phyloP scores from a whole-genome alignment of 1,140 invertebrate species.

The Coboldia fuscipes region DNA sequence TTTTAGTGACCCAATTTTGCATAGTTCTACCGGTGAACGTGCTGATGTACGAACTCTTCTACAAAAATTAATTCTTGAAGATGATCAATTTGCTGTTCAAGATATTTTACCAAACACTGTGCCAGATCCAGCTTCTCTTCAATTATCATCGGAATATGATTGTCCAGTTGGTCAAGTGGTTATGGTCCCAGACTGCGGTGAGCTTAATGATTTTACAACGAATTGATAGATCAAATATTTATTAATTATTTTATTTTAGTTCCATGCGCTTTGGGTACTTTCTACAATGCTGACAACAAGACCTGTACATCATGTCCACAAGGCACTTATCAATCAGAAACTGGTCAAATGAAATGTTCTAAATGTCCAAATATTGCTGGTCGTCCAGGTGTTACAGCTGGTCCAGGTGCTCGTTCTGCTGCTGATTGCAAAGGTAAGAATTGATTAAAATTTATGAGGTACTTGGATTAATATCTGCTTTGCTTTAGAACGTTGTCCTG shows the following conservation, averaged over 20 bases:
- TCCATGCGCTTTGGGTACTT: slow-evolving; percentile 83
- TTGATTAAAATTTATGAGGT: background rate
- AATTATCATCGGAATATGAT: slow-evolving; percentile 73
- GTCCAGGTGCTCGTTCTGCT: slow-evolving; percentile 62
- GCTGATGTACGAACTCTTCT: slow-evolving; percentile 61
- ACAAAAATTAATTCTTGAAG: slow-evolving; percentile 72
- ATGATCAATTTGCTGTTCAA: slow-evolving; percentile 79
- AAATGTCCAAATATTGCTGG: slow-evolving; percentile 73
- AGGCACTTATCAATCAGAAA: slow-evolving; percentile 85
- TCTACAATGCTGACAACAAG: slow-evolving; percentile 49
- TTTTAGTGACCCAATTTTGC: slow-evolving; percentile 69
- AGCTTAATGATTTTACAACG: slow-evolving; percentile 11
- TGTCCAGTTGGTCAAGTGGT: slow-evolving; percentile 84
- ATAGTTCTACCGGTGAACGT: slow-evolving; percentile 67
- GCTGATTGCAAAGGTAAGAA: slow-evolving; percentile 67
- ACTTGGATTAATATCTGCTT: background rate
- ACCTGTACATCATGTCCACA: slow-evolving; percentile 66
- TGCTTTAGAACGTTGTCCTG: slow-evolving; percentile 55
- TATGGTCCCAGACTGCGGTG: slow-evolving; percentile 75
- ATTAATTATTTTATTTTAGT: slow-evolving; percentile 33
- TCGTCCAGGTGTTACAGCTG: slow-evolving; percentile 65
- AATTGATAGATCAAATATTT: background rate
- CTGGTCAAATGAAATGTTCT: slow-evolving; percentile 72
- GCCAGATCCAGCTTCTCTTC: slow-evolving; percentile 72
- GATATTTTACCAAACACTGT: slow-evolving; percentile 86